These are phyloP conservation scores for Hybos culiciformis DNA, from an alignment of 2,888 invertebrate species.

Conservation along the genomic window DNA sequence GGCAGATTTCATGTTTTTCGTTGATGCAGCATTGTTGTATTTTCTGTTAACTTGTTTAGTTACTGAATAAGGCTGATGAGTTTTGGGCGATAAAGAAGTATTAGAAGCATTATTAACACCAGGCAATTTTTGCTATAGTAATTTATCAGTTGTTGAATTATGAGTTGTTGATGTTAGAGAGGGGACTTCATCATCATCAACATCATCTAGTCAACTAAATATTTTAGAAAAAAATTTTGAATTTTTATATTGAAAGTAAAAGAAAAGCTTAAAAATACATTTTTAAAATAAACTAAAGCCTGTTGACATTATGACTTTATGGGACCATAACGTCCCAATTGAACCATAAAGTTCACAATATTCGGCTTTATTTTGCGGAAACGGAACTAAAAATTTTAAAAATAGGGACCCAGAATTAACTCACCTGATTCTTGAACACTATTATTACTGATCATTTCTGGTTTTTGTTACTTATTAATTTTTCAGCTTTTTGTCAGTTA, in stretches of 20 bases:
- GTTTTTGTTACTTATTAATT: constrained; percentile 11
- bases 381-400: no score
- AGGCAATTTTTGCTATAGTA: constrained; percentile 14
- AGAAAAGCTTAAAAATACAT: no score
- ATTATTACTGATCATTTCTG: no score
- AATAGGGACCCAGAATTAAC: no score
- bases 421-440: constrained; percentile 16
- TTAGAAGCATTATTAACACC: background rate
- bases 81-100: no score
- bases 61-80: no score
- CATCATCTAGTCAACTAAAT: constrained; percentile 12
- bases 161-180: constrained; percentile 13
- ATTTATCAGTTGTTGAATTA: constrained; percentile 15
- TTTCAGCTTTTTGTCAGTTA: constrained; percentile 54
- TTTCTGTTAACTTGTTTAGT: background rate
- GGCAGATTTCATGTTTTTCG: background rate
- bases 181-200: constrained; percentile 11
- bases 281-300: no score
- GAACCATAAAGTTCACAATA: background rate
- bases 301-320: no score
- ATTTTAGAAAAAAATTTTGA: constrained; percentile 10
- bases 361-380: no score
- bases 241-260: no score
- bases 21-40: background rate
- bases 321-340: no score